These are phyloP conservation scores for Nephrotoma flavescens DNA, from an alignment of 2,888 invertebrate genomes.

Conservation along the genomic window DNA sequence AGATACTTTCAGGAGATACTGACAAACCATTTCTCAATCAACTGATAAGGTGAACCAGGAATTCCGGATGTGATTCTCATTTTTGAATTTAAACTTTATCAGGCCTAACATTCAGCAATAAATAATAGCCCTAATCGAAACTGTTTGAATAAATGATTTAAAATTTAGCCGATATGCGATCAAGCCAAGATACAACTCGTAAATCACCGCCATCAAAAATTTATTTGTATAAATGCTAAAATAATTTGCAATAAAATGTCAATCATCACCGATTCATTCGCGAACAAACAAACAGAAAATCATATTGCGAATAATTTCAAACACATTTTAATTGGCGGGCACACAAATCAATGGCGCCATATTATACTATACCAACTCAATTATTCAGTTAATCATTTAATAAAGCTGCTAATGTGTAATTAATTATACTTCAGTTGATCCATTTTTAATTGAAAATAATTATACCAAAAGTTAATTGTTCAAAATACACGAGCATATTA, in stretches of 20 bases:
- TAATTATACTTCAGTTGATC: background rate
- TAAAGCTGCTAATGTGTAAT: background rate
- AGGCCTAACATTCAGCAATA: no score
- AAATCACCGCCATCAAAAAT: background rate
- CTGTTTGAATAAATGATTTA: no score
- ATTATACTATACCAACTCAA: background rate
- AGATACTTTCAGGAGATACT: no score
- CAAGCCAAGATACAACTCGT: no score
- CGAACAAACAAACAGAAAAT: background rate
- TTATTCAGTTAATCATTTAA: background rate
- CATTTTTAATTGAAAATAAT: background rate
- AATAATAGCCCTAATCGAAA: no score
- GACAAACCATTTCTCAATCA: no score
- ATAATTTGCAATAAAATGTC: background rate
- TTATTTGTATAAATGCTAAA: background rate
- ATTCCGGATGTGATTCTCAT: no score
- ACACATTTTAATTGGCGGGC: background rate
- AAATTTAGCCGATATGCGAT: no score
- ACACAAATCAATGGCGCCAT: background rate
- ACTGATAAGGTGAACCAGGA: no score
- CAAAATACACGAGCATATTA: background rate
- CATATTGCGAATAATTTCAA: background rate
- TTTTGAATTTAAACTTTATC: no score
- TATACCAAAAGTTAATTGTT: background rate
- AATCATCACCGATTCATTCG: background rate